Conservation (phyloP, 2,113 vertebrate genomes). For the Falcunculus frontatus region DNA sequence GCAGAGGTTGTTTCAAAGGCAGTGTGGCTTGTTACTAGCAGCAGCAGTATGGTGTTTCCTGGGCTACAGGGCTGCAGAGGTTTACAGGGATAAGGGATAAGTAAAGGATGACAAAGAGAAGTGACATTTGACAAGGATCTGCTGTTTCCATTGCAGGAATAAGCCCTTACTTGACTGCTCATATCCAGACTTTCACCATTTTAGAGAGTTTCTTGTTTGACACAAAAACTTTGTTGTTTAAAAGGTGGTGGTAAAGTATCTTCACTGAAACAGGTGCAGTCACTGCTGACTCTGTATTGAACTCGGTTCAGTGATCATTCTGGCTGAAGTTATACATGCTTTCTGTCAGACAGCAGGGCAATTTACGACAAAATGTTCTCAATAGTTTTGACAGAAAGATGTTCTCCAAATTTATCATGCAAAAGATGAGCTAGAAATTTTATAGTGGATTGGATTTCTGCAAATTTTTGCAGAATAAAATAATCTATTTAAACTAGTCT, state of each 20-base stretch:
- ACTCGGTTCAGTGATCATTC: neutral
- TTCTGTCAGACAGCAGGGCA: neutral
- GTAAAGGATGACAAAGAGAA: neutral
- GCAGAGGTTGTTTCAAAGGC: neutral
- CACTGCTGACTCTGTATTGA: neutral
- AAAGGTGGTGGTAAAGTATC: neutral
- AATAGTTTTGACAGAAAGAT: neutral
- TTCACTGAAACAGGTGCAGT: neutral
- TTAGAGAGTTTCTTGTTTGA: neutral
- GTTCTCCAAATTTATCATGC: neutral
- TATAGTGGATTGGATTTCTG: neutral
- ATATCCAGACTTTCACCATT: neutral
- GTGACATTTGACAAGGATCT: neutral
- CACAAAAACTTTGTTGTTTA: neutral
- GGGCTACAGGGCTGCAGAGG: neutral
- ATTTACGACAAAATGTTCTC: neutral
- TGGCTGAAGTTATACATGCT: neutral
- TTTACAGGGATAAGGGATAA: neutral
- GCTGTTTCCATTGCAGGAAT: neutral
- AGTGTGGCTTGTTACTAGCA: neutral
- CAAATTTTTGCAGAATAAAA: neutral
- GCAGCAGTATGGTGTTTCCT: neutral
- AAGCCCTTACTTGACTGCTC: neutral
- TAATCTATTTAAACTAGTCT: neutral
- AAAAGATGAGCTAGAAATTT: neutral